Conservation (phyloP, 1,140 invertebrate species). For the Drosophila arawakana region DNA sequence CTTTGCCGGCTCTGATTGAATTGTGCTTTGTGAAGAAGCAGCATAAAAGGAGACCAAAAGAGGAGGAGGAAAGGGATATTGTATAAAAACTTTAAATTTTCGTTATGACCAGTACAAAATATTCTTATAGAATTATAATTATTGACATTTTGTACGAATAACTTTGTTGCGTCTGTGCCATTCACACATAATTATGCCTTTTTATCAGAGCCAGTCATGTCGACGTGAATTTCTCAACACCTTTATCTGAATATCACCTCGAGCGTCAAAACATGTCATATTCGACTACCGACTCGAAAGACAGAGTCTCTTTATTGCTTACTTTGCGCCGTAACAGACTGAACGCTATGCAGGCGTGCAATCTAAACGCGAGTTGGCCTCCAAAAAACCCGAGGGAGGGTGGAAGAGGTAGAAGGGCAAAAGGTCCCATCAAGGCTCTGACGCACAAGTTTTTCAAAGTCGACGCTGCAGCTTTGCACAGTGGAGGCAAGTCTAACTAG, state of each 20-base stretch:
- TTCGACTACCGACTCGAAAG: not conserved
- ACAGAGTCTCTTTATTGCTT: not conserved
- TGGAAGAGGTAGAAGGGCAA: not conserved
- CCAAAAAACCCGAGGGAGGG: not conserved
- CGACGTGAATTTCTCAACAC: not conserved
- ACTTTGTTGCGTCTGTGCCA: not conserved
- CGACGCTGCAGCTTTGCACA: slow-evolving; percentile 42
- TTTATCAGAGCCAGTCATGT: slow-evolving; percentile 14
- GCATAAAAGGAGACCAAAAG: not conserved
- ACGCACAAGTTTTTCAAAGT: slow-evolving; percentile 52
- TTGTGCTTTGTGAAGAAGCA: not conserved
- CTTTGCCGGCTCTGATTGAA: slow-evolving; percentile 25
- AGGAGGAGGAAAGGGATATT: not conserved
- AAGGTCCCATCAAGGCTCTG: slow-evolving; percentile 16
- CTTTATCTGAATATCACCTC: slow-evolving; percentile 7
- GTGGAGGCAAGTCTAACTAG: not conserved
- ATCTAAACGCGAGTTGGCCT: slow-evolving; percentile 25
- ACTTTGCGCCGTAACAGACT: slow-evolving; percentile 13
- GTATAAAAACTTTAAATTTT: too few species aligned
- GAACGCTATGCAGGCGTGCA: slow-evolving; percentile 29
- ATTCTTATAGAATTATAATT: too few species aligned
- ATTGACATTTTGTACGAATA: too few species aligned
- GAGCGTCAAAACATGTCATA: slow-evolving; percentile 2
- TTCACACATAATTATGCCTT: not conserved
- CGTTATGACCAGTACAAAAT: too few species aligned